A percentile compares a stretch with the other conserved stretches of the same genome.
Evolutionary conservation across 1,140 invertebrate genomes (phyloP).

Genomic region (Archegozetes longisetosus): DNA sequence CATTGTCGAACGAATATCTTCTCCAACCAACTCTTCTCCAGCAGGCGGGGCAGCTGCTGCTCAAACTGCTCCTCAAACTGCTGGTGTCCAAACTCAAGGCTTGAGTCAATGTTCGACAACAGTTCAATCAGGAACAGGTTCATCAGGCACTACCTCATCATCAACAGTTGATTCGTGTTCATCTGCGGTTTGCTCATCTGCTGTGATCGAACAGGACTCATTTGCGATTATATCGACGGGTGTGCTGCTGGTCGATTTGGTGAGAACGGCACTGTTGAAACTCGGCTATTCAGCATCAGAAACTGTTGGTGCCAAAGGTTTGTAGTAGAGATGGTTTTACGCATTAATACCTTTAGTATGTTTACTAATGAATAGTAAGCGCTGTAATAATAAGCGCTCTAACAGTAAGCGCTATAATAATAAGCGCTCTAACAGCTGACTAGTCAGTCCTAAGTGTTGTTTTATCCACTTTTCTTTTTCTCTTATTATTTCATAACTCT

Average conservation of each 20-base stretch:
- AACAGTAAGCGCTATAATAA: too few relatives aligned
- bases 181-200: neutral
- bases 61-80: neutral
- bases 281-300: conserved; percentile 59
- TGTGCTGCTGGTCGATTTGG: conserved; percentile 66
- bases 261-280: conserved; percentile 53
- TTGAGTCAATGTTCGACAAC: neutral
- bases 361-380: too few relatives aligned
- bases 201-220: conserved; percentile 40
- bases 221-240: conserved; percentile 82
- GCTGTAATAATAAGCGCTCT: too few relatives aligned
- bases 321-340: neutral
- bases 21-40: conserved; percentile 2
- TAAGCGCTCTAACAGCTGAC: too few relatives aligned
- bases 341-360: neutral
- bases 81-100: neutral
- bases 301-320: conserved; percentile 59
- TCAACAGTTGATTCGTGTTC: neutral
- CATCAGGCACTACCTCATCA: conserved; percentile 1
- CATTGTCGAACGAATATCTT: conserved; percentile 39
- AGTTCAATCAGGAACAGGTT: neutral
- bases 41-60: neutral
- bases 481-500: neutral
- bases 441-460: neutral
- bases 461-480: neutral